Base-by-base conservation (phyloP, 2,797 vertebrate genomes). In the Amblyraja radiata region DNA sequence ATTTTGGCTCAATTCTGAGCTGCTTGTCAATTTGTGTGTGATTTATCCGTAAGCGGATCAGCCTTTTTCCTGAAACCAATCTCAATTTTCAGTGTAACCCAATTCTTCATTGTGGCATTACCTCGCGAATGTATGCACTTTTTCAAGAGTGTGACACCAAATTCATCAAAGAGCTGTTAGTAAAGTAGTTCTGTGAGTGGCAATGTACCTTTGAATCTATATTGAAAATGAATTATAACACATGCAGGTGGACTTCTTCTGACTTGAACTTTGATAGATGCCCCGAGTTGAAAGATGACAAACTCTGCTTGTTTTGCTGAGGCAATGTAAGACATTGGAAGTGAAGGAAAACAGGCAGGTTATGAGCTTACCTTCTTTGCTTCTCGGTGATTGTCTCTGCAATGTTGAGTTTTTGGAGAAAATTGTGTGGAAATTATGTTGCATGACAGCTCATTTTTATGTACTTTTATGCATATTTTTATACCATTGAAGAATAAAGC, bases 171-270 rank as follows among this genome's bases (percentile, higher is more conserved):
- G 6, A 61, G 25, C 58, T 28, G 5, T 13, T 25, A 84, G 54
- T 61, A 84, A 28, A 11, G 25, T 63, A 84, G 10, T 63, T 84
- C 25, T 83, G 13, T 84, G 10, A 61, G n/a, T 84, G 3, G 13
- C 10, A 58, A n/a, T 84, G 9, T 25, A 84, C 7, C 46, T 58
- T 46, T 84, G 54, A 58, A 28, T 61, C 81, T 25, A 61, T 1
- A n/a, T 84, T 84, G 54, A 84, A 84, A 84, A 84, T 84, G 10
- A 61, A 84, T 84, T 61, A 58, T 83, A 83, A 83, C 80, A 11
- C 46, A 83, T 28, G 58, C 54, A 61, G 54, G 25, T 63, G 54
- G 58, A 84, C 54, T 4, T 3, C 65, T 68, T 68, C 54, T 54
- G 10, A 25, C 58, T 54, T 84, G 10, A n/a, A 25, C 25, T 84